Evolutionary conservation across 2,113 vertebrate species (phyloP), one percentile per base, ranked within the genome.

Genomic region (Capra hircus): DNA sequence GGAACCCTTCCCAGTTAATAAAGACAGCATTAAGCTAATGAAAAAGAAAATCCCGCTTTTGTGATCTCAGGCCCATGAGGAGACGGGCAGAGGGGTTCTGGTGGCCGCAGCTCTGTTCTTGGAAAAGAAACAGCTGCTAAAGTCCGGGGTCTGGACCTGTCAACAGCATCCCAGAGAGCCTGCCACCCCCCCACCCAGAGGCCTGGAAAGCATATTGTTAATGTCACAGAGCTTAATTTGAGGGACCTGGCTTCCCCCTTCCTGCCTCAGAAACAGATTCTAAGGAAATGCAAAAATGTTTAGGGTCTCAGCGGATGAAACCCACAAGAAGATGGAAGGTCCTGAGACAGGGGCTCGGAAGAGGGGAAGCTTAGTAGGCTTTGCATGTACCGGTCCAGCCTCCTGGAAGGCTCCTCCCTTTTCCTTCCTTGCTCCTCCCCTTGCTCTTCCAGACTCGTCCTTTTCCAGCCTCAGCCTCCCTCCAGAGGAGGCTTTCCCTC

Each of bases 21-120:
- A 98, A 97, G 82, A n/a, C 92, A 90, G 80, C 85, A 98, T 97
- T 98, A 97, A 95, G 97, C 95, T 96, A 74, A 96, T 84, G 96
- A 97, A 97, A 98, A 98, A 95, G 95, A 96, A 98, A 98, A 96
- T 64, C 98, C 89, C n/a, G 57, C 88, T 50, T 86, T 91, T 98
- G 97, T 97, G 97, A 97, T 94, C 93, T 98, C 62, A 94, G 93
- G 82, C 94, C 71, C 87, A 2, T 27, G 52, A 95, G 95, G 92
- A 96, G 93, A 60, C 60, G 80, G 53, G 89, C 87, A 52, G 50
- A 87, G 96, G 90, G 96, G 53, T n/a, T 84, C 94, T 94, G 94
- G 97, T 52, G 91, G 97, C 93, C 4, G 0, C 62, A 25, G 88
- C 80, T 30, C 95, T 96, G 87, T 45, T 91, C 91, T 64, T 78